These are phyloP conservation scores for Andrena dorsata DNA, from an alignment of 2,888 invertebrate species.

Conservation along the genomic window DNA sequence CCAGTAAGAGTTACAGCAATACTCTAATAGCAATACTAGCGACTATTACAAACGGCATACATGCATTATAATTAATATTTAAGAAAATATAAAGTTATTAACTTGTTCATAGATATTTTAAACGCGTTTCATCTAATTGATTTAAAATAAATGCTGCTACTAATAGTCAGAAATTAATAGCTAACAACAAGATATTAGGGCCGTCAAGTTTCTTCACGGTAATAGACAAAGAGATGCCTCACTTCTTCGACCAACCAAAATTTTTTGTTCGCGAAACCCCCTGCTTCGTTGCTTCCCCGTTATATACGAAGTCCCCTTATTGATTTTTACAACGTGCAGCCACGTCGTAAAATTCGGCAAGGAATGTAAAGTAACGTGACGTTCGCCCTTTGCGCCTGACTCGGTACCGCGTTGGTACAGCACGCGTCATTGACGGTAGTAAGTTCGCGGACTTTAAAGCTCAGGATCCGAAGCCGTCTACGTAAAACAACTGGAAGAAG, in stretches of 20 bases:
- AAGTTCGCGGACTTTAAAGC: slow-evolving; percentile 68
- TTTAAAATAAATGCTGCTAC: too few relatives aligned
- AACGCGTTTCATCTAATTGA: too few relatives aligned
- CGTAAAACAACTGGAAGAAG: slow-evolving; percentile 51
- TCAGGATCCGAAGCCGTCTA: slow-evolving; percentile 40
- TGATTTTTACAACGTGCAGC: slow-evolving; percentile 70
- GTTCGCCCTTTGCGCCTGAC: slow-evolving; percentile 51
- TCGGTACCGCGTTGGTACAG: slow-evolving; percentile 38
- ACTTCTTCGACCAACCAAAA: slow-evolving; percentile 6
- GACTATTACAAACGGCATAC: too few relatives aligned
- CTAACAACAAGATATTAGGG: too few relatives aligned
- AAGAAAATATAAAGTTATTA: too few relatives aligned
- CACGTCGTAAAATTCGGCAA: slow-evolving; percentile 68
- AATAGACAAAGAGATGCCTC: slow-evolving; percentile 9
- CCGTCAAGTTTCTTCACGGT: background rate
- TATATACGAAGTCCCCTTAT: slow-evolving; percentile 62
- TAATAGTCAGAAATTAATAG: too few relatives aligned
- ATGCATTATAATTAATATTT: too few relatives aligned
- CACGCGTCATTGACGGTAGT: slow-evolving; percentile 60
- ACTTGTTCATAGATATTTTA: too few relatives aligned
- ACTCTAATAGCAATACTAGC: too few relatives aligned
- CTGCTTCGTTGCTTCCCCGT: slow-evolving; percentile 43
- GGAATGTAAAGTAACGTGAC: slow-evolving; percentile 66
- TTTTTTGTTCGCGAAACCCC: slow-evolving; percentile 28
- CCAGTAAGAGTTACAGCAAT: too few relatives aligned